These are phyloP conservation scores for Trochalopteron elliotii DNA, from an alignment of 2,113 vertebrate genomes.

Conservation along the genomic window DNA sequence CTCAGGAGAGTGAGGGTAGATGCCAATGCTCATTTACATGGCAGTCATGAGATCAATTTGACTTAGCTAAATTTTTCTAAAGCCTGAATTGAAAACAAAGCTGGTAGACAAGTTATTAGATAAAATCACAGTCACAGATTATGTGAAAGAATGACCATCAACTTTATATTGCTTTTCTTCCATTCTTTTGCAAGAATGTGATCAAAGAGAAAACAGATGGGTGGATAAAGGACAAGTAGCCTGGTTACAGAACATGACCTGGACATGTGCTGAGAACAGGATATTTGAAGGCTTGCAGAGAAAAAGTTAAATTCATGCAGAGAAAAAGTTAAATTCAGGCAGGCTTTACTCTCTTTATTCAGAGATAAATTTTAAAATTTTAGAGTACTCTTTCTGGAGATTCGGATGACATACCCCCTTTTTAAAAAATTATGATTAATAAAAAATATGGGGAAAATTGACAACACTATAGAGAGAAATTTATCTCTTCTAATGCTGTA, in stretches of 20 bases:
- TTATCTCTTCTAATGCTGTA: neutral
- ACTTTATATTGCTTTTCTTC: neutral
- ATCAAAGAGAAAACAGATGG: neutral
- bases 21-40: neutral
- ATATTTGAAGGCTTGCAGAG: neutral
- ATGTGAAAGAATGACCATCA: neutral
- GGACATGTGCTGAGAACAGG: neutral
- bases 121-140: neutral
- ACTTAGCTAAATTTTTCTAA: neutral
- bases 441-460: neutral
- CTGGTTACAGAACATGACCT: neutral
- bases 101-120: neutral
- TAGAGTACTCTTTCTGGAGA: neutral
- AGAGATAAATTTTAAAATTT: neutral
- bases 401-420: neutral
- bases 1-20: neutral
- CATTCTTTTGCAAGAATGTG: neutral
- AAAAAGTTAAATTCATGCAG: neutral
- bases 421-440: neutral
- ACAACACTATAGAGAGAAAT: neutral
- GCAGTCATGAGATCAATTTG: neutral
- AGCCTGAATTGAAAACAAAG: neutral
- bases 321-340: neutral
- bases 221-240: neutral
- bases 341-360: neutral